Percentiles rank a stretch among this genome's conserved stretches.
Evolutionary conservation across 2,888 invertebrate genomes (phyloP).

Genomic region (Adineta ricciae): DNA sequence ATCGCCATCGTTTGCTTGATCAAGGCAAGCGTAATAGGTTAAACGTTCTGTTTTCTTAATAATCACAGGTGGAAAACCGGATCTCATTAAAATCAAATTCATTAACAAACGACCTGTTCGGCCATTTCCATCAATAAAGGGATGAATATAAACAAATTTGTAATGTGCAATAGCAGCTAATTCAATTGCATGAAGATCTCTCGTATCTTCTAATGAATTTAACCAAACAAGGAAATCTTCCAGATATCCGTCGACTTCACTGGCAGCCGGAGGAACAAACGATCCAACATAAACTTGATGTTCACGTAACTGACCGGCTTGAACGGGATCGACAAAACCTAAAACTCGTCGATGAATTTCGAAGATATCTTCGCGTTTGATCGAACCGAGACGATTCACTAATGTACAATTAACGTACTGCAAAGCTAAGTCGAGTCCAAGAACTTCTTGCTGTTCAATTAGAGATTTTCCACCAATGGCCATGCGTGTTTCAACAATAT

Average conservation of each 20-base stretch:
- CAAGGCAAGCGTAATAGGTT: slow-evolving; percentile 68
- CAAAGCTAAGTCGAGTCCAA: slow-evolving; percentile 79
- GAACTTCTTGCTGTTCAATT: slow-evolving; percentile 88
- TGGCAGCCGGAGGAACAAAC: slow-evolving; percentile 80
- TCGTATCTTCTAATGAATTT: slow-evolving; percentile 49
- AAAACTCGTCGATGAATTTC: slow-evolving; percentile 82
- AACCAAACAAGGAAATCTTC: slow-evolving; percentile 80
- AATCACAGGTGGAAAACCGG: slow-evolving; percentile 88
- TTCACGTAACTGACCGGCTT: slow-evolving; percentile 59
- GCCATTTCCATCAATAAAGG: slow-evolving; percentile 91
- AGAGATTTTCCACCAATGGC: slow-evolving; percentile 76
- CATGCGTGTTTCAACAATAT: slow-evolving; percentile 75
- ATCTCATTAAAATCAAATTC: slow-evolving; percentile 82
- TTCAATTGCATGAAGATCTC: slow-evolving; percentile 75
- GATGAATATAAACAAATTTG: slow-evolving; percentile 89
- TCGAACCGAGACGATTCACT: slow-evolving; percentile 20
- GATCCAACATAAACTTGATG: slow-evolving; percentile 74
- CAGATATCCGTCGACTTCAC: slow-evolving; percentile 70
- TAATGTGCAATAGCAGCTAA: slow-evolving; percentile 91
- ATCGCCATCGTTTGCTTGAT: slow-evolving; percentile 84
- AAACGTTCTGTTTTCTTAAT: slow-evolving; percentile 71
- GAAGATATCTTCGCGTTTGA: slow-evolving; percentile 73
- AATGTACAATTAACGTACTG: slow-evolving; percentile 69
- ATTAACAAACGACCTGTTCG: slow-evolving; percentile 84
- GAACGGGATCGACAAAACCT: slow-evolving; percentile 83